phyloP scores from a whole-genome alignment of 2,797 vertebrate genomes.

The Myotis findleyi region DNA sequence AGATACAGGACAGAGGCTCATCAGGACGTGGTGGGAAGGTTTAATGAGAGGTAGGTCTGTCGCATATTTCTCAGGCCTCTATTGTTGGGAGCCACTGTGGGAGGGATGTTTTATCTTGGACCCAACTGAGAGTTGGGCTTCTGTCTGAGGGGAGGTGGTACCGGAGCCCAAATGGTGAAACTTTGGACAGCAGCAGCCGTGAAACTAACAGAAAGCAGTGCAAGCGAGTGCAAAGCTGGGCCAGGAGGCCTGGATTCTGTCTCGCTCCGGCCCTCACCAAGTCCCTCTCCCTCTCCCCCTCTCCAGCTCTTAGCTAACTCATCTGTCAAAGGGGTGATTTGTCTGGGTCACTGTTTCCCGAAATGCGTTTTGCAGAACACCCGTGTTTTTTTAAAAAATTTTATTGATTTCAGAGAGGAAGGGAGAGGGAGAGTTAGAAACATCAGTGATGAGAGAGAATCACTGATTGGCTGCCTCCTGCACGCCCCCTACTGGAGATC shows the following conservation, averaged over 20 bases:
- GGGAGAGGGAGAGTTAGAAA: no score
- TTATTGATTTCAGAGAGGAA: no score
- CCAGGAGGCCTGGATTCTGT: not conserved
- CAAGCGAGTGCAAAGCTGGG: not conserved
- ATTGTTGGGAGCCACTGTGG: not conserved
- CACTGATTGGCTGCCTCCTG: no score
- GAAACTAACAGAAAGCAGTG: not conserved
- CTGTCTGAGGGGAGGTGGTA: not conserved
- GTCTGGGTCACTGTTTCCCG: not conserved
- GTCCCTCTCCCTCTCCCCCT: not conserved
- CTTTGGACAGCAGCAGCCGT: not conserved
- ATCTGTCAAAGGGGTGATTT: not conserved
- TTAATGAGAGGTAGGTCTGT: constrained; percentile 94
- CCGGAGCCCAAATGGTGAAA: not conserved
- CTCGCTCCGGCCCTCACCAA: not conserved
- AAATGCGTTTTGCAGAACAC: not conserved
- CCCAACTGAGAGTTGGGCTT: not conserved
- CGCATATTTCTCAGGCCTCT: not conserved
- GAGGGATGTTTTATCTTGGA: not conserved
- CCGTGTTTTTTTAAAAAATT: not conserved
- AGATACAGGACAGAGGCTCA: constrained; percentile 97
- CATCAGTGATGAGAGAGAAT: no score
- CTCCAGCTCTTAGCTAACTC: not conserved
- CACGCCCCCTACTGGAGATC: no score
- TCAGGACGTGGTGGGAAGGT: constrained; percentile 97